phyloP scores from a whole-genome alignment of 2,888 invertebrate genomes.

The Drosophila paracracens region DNA sequence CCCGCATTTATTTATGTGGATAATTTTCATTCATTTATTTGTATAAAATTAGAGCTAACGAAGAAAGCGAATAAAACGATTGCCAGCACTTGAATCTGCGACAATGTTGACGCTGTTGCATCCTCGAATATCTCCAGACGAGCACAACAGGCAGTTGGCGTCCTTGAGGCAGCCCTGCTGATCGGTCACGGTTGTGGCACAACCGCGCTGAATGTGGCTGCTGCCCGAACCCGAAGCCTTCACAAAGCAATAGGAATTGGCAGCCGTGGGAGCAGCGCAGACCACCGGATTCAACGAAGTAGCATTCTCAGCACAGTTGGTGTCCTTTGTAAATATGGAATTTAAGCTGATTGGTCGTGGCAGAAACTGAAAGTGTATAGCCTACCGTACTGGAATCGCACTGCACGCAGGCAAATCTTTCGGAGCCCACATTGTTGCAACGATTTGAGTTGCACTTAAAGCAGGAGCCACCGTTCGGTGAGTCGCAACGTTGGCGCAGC shows the following conservation, averaged over 20 bases:
- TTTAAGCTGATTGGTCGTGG: too few species aligned
- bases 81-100: conserved; percentile 43
- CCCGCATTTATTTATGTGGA: background rate
- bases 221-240: conserved; percentile 52
- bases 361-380: rapidly evolving
- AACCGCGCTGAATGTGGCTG: conserved; percentile 71
- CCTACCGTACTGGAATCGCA: conserved; percentile 77
- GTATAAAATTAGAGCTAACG: conserved; percentile 24
- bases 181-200: conserved; percentile 62
- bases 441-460: conserved; percentile 80
- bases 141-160: conserved; percentile 75
- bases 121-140: conserved; percentile 73
- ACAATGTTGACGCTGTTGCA: conserved; percentile 76
- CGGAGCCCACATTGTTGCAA: conserved; percentile 81
- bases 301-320: conserved; percentile 68
- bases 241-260: conserved; percentile 82
- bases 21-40: conserved; percentile 8
- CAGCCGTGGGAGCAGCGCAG: conserved; percentile 75
- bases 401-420: conserved; percentile 74
- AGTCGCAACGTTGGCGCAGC: conserved; percentile 72
- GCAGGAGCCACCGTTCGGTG: conserved; percentile 57
- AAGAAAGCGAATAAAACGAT: conserved; percentile 64
- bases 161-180: conserved; percentile 69
- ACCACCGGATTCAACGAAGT: conserved; percentile 55
- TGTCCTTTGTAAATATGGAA: conserved; percentile 48